Percentiles rank a stretch among this genome's conserved stretches.
Evolutionary conservation across 2,113 vertebrate genomes (phyloP).

Genomic region (Pseudolaguvia tuberculata): DNA sequence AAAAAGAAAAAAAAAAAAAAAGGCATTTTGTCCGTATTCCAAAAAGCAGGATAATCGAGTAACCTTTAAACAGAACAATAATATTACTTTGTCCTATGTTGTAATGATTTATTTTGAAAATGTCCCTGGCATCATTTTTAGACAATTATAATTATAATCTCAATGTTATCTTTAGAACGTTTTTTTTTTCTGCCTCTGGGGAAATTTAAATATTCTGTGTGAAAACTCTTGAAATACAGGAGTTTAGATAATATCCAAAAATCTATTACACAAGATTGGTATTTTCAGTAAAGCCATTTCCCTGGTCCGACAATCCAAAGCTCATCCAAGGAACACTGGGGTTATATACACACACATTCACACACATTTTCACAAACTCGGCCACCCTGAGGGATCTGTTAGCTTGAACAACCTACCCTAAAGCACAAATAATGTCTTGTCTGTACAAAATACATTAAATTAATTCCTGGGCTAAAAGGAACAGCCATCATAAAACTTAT

Average conservation of each 20-base stretch:
- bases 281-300: background rate
- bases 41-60: background rate
- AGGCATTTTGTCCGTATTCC: background rate
- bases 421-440: background rate
- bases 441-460: background rate
- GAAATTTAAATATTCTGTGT: conserved; percentile 1
- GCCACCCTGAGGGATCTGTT: background rate
- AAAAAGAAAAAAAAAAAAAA: background rate
- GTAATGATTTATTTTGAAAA: background rate
- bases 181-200: background rate
- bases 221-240: background rate
- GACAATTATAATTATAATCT: background rate
- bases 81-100: background rate
- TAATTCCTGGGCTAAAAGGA: background rate
- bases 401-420: background rate
- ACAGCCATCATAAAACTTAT: background rate
- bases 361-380: background rate
- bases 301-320: background rate
- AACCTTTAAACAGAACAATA: background rate
- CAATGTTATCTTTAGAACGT: background rate
- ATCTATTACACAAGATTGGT: background rate
- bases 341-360: no score
- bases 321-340: background rate
- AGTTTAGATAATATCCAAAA: background rate
- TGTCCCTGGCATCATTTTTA: background rate